Evolutionary conservation across 2,113 vertebrate genomes (phyloP).

Genomic region (Myotis yumanensis): DNA sequence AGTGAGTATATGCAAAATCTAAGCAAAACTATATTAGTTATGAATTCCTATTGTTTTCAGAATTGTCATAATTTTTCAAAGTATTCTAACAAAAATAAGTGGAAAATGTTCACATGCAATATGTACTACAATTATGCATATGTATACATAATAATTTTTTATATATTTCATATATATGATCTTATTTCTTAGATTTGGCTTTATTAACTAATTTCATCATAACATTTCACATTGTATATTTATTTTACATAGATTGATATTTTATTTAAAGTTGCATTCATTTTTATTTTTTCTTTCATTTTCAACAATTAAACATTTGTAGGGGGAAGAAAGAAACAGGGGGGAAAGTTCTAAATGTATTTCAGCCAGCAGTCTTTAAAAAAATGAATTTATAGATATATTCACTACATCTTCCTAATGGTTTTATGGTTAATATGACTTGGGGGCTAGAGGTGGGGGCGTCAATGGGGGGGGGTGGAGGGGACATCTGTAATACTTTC

Average conservation of each 20-base stretch:
- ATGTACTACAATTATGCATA: not conserved
- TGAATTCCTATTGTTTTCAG: slow-evolving; percentile 26
- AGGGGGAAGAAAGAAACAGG: not conserved
- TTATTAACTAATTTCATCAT: slow-evolving; percentile 3
- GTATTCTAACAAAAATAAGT: slow-evolving; percentile 2
- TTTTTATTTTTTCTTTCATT: slow-evolving; percentile 12
- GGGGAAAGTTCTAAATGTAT: not conserved
- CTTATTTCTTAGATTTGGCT: not conserved
- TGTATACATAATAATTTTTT: not conserved
- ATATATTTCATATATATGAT: not conserved
- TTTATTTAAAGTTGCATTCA: not conserved
- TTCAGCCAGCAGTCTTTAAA: not conserved
- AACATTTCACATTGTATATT: not conserved
- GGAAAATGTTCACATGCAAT: not conserved
- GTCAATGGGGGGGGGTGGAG: too few species aligned
- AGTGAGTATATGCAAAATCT: not conserved
- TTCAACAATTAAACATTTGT: not conserved
- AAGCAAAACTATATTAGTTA: not conserved
- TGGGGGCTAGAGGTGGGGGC: too few species aligned
- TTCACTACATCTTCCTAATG: not conserved
- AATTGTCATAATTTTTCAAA: slow-evolving; percentile 8
- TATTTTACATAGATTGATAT: not conserved
- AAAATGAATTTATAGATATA: not conserved
- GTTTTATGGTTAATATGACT: slow-evolving; percentile 21
- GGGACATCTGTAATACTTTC: too few species aligned